Conservation (phyloP, 2,797 vertebrate genomes). For the Antrozous pallidus region DNA sequence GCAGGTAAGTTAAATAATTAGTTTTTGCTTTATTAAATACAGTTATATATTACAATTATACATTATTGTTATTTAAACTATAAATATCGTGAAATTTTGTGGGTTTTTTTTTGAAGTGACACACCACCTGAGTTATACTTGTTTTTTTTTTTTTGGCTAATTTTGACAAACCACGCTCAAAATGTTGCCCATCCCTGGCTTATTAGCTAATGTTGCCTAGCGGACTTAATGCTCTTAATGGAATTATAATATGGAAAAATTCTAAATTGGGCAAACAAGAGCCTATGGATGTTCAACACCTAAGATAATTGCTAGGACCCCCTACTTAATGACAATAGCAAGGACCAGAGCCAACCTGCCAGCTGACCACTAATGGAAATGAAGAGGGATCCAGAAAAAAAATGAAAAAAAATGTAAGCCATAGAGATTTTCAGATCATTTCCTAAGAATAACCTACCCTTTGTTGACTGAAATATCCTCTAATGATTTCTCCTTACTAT, state of each 20-base stretch:
- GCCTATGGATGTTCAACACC: neutral
- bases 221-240: neutral
- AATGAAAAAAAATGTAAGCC: neutral
- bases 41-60: no score
- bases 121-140: no score
- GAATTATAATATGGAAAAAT: neutral
- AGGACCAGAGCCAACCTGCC: neutral
- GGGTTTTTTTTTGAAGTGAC: no score
- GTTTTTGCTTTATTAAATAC: no score
- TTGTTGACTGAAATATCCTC: neutral
- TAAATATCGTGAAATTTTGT: no score
- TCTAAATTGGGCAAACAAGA: neutral
- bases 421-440: neutral
- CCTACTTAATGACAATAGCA: neutral
- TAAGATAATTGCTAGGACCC: neutral
- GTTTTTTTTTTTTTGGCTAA: no score
- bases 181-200: no score
- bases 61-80: no score
- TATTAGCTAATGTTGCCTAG: no score
- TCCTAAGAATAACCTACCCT: neutral
- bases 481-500: neutral
- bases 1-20: no score
- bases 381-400: neutral
- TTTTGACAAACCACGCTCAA: no score
- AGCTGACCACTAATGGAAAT: neutral